Base-by-base conservation (phyloP, 1,140 invertebrate genomes). In the Anagrus nilaparvatae region DNA sequence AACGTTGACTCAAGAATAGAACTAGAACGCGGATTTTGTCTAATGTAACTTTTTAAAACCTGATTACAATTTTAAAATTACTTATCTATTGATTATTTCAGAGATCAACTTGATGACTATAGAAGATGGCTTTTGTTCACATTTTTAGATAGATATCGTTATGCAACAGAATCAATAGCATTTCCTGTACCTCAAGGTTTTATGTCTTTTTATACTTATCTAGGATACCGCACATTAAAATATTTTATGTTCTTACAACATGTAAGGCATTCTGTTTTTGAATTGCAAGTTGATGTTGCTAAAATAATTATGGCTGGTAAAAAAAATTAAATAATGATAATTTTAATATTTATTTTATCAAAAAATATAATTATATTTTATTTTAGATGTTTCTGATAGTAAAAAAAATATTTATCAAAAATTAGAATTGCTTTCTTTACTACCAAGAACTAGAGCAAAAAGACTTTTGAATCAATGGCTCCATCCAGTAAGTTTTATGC, bases 101-200 rank as follows among this genome's bases (percentile, higher is more conserved):
- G 83, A 47, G 82, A 87, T 59, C 77, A 83, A 58, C 69, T 87
- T 60, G 69, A 76, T 6, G 73, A 76, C 43, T 72, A 70, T 6
- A 75, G 79, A 54, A 74, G 78, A 44, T 75, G 75, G 58, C 66
- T 82, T 14, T 59, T 87, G 13, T 85, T 87, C 52, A 75, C 77
- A 36, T 70, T 82, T 12, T 54, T 88, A 25, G 83, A 87, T 56
- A 74, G 83, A 43, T 88, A 85, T 65, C 78, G 78, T 49, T 70
- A 83, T 44, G 79, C 84, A 2, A 74, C 81, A 17, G 84, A 87
- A 57, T 76, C 72, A n/a, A 72, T 85, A 35, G 84, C 84, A 8
- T 89, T 82, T 64, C 86, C 87, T 1, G 64, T 87, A 43, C 85
- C 86, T 19, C 80, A 85, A 56, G 87, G 87, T 16, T 89, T 88